Evolutionary conservation across 2,888 invertebrate species (phyloP).

Genomic region (Drosophila nr. medialis): DNA sequence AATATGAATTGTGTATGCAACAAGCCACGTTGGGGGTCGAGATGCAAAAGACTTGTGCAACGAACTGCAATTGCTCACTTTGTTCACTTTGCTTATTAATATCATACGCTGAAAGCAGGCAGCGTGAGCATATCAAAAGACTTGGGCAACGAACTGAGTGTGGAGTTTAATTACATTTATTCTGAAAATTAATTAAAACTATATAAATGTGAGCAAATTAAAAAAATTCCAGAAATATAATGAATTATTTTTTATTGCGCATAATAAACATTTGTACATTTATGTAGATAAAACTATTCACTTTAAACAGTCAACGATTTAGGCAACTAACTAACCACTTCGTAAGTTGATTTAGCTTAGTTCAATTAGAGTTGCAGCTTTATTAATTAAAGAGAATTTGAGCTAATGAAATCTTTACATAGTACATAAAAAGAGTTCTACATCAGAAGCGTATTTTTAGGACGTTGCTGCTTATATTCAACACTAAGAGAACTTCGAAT

Average conservation of each 20-base stretch:
- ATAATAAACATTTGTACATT: neutral
- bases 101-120: neutral
- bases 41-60: slow-evolving; percentile 38
- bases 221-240: neutral
- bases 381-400: neutral
- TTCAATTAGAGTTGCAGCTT: neutral
- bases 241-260: neutral
- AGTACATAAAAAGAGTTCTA: neutral
- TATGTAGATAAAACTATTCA: neutral
- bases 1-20: slow-evolving; percentile 46
- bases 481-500: neutral
- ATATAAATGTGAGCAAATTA: neutral
- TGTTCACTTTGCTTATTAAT: neutral
- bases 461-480: neutral
- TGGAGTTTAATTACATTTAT: neutral
- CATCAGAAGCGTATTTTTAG: neutral
- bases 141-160: slow-evolving; percentile 50
- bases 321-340: slow-evolving; percentile 39
- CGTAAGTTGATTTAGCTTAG: neutral
- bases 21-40: slow-evolving; percentile 5
- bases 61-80: slow-evolving; percentile 20
- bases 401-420: neutral
- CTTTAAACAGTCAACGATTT: slow-evolving; percentile 33
- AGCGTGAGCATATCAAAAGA: slow-evolving; percentile 37
- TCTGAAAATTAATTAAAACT: neutral